These are phyloP conservation scores for Anguilla megastoma DNA, from an alignment of 2,797 vertebrate species.

Conservation along the genomic window DNA sequence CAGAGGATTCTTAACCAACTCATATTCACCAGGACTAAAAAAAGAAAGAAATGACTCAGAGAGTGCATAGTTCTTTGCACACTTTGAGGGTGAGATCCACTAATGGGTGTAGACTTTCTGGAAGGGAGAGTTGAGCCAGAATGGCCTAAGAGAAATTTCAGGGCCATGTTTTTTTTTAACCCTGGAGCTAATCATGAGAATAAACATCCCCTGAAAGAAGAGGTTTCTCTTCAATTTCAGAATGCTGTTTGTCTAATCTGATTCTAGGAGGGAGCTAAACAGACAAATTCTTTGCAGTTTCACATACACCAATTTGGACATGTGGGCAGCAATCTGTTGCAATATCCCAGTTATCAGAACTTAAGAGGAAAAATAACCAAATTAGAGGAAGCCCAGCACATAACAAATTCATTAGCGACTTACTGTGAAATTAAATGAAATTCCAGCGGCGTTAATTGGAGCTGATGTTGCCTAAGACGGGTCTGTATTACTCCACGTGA, in stretches of 20 bases:
- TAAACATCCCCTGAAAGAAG: background rate
- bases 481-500: slow-evolving; percentile 49
- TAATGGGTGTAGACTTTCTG: background rate
- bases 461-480: slow-evolving; percentile 55
- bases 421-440: slow-evolving; percentile 61
- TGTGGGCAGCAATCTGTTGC: background rate
- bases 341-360: background rate
- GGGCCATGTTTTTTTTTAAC: background rate
- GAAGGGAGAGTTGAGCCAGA: background rate
- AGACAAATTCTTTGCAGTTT: background rate
- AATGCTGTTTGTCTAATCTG: background rate
- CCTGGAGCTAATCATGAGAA: background rate
- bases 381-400: slow-evolving; percentile 54
- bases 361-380: background rate
- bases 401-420: slow-evolving; percentile 60
- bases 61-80: background rate
- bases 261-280: background rate
- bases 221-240: background rate
- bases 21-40: background rate
- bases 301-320: slow-evolving; percentile 29
- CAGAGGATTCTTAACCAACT: background rate
- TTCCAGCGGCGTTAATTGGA: slow-evolving; percentile 62
- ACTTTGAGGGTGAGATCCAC: background rate
- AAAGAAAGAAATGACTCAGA: background rate
- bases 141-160: background rate